phyloP scores from a whole-genome alignment of 2,797 vertebrate species.

The Sorex maritimensis region DNA sequence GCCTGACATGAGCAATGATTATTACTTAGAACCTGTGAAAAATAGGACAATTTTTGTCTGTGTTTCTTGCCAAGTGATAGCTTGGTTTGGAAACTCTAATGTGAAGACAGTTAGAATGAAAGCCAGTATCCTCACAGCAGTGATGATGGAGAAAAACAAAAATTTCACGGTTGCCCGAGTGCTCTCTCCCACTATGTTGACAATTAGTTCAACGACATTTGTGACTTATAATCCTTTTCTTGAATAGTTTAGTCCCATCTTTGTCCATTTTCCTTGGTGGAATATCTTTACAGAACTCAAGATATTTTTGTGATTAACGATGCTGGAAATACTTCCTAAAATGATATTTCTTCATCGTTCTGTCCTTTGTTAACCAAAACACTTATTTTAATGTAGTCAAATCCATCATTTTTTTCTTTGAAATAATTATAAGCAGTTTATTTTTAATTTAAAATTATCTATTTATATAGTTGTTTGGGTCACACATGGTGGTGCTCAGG shows the following conservation, averaged over 20 bases:
- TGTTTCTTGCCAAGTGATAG: conserved; percentile 16
- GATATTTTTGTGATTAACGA: background rate
- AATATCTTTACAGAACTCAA: background rate
- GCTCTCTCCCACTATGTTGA: conserved; percentile 9
- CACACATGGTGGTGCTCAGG: too few species aligned
- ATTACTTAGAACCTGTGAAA: conserved; percentile 26
- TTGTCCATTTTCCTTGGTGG: background rate
- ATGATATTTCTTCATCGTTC: background rate
- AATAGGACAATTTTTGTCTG: background rate
- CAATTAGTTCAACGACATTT: background rate
- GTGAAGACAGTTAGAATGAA: conserved; percentile 4
- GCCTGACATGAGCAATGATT: background rate
- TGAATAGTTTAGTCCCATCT: background rate
- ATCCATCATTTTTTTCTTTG: background rate
- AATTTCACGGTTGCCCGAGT: background rate
- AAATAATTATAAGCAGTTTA: background rate
- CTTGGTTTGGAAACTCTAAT: background rate
- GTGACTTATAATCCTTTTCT: background rate
- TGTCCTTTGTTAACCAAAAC: conserved; percentile 41
- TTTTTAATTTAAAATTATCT: background rate
- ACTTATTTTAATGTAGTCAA: conserved; percentile 16
- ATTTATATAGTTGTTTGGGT: too few species aligned
- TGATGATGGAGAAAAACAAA: background rate
- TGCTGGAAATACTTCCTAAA: background rate
- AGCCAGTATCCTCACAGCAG: background rate